phyloP scores from a whole-genome alignment of 2,113 vertebrate species.

The Aegotheles bennettii region DNA sequence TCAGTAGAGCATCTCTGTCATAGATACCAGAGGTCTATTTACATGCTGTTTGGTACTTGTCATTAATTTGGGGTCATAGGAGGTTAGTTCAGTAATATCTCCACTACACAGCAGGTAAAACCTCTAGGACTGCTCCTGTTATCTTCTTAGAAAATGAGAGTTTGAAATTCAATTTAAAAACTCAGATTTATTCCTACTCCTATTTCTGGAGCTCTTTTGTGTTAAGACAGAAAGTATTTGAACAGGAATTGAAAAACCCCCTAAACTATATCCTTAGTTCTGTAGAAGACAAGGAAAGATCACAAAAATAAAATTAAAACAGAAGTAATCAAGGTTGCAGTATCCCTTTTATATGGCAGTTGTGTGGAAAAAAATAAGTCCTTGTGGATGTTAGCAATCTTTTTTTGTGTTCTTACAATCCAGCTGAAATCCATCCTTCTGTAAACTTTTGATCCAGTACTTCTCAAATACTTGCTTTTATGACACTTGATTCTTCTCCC shows the following conservation, averaged over 20 bases:
- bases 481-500: not conserved
- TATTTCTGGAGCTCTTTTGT: not conserved
- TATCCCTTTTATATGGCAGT: not conserved
- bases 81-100: not conserved
- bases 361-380: accelerated
- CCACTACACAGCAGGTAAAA: not conserved
- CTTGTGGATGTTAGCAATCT: not conserved
- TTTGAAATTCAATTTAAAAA: not conserved
- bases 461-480: not conserved
- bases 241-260: not conserved
- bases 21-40: not conserved
- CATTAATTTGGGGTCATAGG: not conserved
- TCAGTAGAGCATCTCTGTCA: not conserved
- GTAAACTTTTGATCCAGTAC: not conserved
- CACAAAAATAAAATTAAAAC: not conserved
- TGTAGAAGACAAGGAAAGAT: not conserved
- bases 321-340: not conserved
- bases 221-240: not conserved
- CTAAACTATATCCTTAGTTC: not conserved
- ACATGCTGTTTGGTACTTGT: not conserved
- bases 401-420: not conserved
- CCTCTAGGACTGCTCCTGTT: not conserved
- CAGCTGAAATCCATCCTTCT: not conserved
- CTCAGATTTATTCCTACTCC: not conserved
- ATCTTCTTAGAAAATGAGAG: not conserved